Base-by-base conservation (phyloP, 2,888 invertebrate species). In the Calameuta pallipes region DNA sequence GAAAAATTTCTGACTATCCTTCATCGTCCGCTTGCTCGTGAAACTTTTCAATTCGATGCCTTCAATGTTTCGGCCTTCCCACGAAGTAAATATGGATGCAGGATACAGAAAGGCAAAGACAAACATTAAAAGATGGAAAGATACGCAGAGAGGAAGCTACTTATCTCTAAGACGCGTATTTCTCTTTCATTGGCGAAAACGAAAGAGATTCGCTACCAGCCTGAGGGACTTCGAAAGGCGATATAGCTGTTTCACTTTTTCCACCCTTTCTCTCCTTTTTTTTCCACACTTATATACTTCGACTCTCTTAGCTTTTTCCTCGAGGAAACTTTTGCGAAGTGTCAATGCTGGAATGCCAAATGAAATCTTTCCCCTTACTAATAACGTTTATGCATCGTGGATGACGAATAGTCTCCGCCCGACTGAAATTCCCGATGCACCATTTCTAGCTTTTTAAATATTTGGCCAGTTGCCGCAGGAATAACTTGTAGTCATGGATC, bases 401-500 rank as follows among this genome's bases (percentile, higher is more conserved):
- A 79, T 82, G 80, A 81, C 81, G 82, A 81, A 82, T 83, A 80
- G 80, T 80, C 76, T 83, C 79, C 79, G 9, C 75, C 13, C 69
- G 73, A 77, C 75, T 82, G 78, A 79, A 79, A 81, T 74, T 79
- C 78, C 79, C 82, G 76, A 37, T 31, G 41, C 34, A 75, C n/a
- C 35, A 33, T 75, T 77, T 69, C 23, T 56, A 23, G 23, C 56
- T 56, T 23, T 56, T 56, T 86, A 87, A 88, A 88, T 89, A 89
- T 88, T 89, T 89, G 87, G 88, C 86, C 81, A 84, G 75, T 83
- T 87, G 87, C 87, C 86, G 79, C 56, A 2, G 0, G 23, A 56
- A 23, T 56, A 56, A 56, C 56, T 56, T 56, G 23, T 23, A 56
- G 9, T 23, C 23, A 56, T 23, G 1, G 23, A 15, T 56, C 56